Evolutionary conservation across 2,888 invertebrate genomes (phyloP), one percentile per base, ranked within the genome.

Genomic region (Sylvicola cinctus): DNA sequence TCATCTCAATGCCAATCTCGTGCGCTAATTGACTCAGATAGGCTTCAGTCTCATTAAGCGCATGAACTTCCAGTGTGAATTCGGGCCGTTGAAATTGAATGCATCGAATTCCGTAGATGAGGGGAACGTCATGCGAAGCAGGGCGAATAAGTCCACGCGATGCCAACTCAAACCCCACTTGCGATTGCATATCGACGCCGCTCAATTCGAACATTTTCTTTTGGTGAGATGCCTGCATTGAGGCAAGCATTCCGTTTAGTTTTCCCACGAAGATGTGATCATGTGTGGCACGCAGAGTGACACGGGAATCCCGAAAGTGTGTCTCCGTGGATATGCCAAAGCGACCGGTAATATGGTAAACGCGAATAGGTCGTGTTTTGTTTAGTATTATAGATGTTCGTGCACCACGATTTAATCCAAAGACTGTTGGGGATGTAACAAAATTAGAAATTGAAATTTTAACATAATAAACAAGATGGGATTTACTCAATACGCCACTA

Each of bases 161-260:
- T 6, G 91, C 91, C 37, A 95, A 48, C 37, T 95, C 85, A 55
- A 85, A 96, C 8, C 88, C 88, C 29, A 76, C 70, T 55, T 95
- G 84, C 28, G 84, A 84, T 46, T 84, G 74, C 39, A 81, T 63
- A 50, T 84, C 74, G 0, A 93, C 69, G 16, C 88, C 88, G 43
- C 71, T 68, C 29, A 74, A 49, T 43, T 80, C 68, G 52, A 74
- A 87, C 78, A 88, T 83, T 49, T 77, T 70, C 41, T 68, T 72
- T 51, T 88, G 90, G 56, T 90, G 85, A 4, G 77, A 69, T 2
- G 85, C 74, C 55, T 93, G 87, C 56, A 85, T 70, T 3, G 78
- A 64, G 2, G 83, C 68, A 14, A 88, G 64, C 13, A 88, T 52
- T 38, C 63, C 65, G 43, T 87, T 85, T 4, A 95, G 54, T 41